Base-by-base conservation (phyloP, 2,113 vertebrate species). In the Rhynchomys soricoides region DNA sequence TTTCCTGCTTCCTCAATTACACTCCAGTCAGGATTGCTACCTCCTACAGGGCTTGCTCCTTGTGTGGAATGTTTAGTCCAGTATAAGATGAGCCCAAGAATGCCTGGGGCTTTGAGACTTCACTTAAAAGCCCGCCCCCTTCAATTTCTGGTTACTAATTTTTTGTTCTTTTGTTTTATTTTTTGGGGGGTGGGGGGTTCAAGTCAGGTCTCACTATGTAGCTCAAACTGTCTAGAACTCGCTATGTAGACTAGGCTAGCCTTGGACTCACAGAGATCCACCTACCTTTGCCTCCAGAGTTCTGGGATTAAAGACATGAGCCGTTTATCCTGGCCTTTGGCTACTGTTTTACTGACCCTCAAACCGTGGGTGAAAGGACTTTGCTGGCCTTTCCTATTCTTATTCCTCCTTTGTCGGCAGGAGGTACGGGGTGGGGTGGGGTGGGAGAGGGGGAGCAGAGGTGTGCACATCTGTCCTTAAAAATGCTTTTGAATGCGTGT, bases 401-500 rank as follows among this genome's bases (percentile, higher is more conserved):
- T 59, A 40, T 43, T 45, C 12, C 55, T 59, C 59, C 12, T 50
- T 26, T 71, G 22, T 55, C 19, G 1, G 48, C 12, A 12, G 86
- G 22, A 50, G 34, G 21, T 52, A n/a, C 4, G 26, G 82, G 16
- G 29, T 31, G 57, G 57, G 1, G 26, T 24, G 26, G 78, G 15
- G 75, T 3, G 43, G 5, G 45, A 17, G 26, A 26, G 45, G 77
- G 31, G 34, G 31, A 68, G 31, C 31, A 68, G 66, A 43, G 8
- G 71, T 73, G n/a, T 73, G 70, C 13, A 73, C 37, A 7, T 22
- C 70, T 73, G 70, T 73, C 68, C 16, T 19, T n/a, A 40, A 71
- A 17, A n/a, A n/a, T 19, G 17, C 50, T 9, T 19, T 10, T 11
- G 17, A 4, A 17, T 2, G 3, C 1, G 1, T 43, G 40, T 57